Base-by-base conservation (phyloP, 2,888 invertebrate genomes). In the Erynnis tages region DNA sequence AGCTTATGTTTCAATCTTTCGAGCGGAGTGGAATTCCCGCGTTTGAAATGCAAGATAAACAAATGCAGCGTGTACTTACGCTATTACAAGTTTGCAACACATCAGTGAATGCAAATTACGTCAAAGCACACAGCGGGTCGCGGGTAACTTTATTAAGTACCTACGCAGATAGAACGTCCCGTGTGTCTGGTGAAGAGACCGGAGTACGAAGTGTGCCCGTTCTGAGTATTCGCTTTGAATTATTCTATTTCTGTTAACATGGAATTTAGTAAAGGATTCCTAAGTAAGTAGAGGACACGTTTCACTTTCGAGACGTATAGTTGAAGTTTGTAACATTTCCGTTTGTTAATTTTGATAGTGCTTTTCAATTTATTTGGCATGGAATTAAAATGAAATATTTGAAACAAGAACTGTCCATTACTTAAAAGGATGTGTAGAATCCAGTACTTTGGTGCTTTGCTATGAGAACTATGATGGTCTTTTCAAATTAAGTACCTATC, bases 21-120 rank as follows among this genome's bases (percentile, higher is more conserved):
- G 27, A 52, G 35, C 30, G 43, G 16, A 7, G 29, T 32, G 32
- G 44, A 11, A 35, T 27, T 17, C 17, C 10, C 17, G 25, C 13
- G 10, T 46, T 37, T 27, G 17, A 29, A 47, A 47, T 37, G 35
- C 37, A 27, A 29, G 27, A 27, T 37, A 37, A 44, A 44, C 29
- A 44, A 14, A 49, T 41, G 34, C 35, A 37, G 4, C 13, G 23
- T 43, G 38, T 53, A 44, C 44, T 35, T 45, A 52, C 35, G 49
- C 54, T 62, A 60, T 57, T 57, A 60, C 56, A 58, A 56, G 49
- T 59, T 40, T 35, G 59, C 55, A 62, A 61, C 65, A 69, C 65
- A 71, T 71, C 66, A 67, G 67, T 65, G 54, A 66, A 77, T 74
- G 69, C 67, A 75, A 78, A 78, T 74, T 63, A 64, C 66, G 62